Evolutionary conservation across 2,797 vertebrate species (phyloP), one percentile per base, ranked within the genome.

Genomic region (Gallinago nigripennis): DNA sequence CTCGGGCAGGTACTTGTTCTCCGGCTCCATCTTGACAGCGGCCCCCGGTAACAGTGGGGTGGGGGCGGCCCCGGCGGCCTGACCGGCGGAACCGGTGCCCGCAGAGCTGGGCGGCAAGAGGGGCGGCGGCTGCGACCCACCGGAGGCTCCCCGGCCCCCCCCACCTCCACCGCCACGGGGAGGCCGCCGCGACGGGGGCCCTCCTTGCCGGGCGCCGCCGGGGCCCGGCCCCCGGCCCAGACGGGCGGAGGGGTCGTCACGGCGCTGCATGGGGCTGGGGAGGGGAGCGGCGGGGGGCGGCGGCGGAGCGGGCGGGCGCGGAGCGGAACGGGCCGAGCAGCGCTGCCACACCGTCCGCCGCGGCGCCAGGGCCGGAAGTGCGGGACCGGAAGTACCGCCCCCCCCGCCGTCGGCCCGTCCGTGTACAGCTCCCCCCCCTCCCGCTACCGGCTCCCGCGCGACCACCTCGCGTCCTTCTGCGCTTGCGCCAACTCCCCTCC

Each of bases 1-100:
- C 98, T 99, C 99, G 9, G 99, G 99, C 43, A 99, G 97, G 78
- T 99, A 99, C 82, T 99, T 99, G 39, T 98, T 98, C 96, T 99
- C 99, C 37, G 98, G 98, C 98, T 99, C 99, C 99, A 99, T 99
- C 96, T 98, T 99, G 51, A 92, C 97, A 18, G 91, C 84, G 21
- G 86, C 86, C 12, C 90, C 96, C 4, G 97, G 53, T 27, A 95
- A 85, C 65, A 97, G 51, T 33, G 86, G 37, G 4, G 64, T 30
- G 20, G 88, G 51, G 4, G 21, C 24, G 6, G 64, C 92, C 88
- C 80, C 89, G 51, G 96, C 63, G 30, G 68, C 91, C 31, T 95
- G 97, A 8, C 88, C 61, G 58, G 82, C 95, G 25, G 97, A 94
- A 3, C 90, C 86, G 68, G 86, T 85, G 1, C 93, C 93, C 75